These are phyloP conservation scores for Carcina quercana DNA, from an alignment of 2,888 invertebrate genomes.

Conservation along the genomic window DNA sequence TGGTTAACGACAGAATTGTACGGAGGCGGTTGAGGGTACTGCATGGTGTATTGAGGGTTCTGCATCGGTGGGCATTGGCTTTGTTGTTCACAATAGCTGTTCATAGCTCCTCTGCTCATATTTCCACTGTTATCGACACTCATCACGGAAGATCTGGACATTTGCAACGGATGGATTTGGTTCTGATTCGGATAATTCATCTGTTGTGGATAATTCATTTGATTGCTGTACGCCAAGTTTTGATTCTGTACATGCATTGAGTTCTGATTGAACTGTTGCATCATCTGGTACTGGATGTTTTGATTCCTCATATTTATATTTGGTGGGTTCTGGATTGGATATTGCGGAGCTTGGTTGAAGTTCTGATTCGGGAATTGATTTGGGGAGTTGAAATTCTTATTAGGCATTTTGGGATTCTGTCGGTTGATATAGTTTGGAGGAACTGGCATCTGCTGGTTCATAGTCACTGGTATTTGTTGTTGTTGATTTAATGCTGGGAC, in stretches of 20 bases:
- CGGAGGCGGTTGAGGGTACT: slow-evolving; percentile 58
- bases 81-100: slow-evolving; percentile 53
- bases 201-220: slow-evolving; percentile 49
- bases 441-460: slow-evolving; percentile 26
- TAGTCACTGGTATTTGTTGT: slow-evolving; percentile 8
- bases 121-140: slow-evolving; percentile 64
- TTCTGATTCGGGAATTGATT: slow-evolving; percentile 57
- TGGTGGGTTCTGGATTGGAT: slow-evolving; percentile 45
- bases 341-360: slow-evolving; percentile 45
- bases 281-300: slow-evolving; percentile 55
- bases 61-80: slow-evolving; percentile 39
- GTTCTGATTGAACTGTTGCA: slow-evolving; percentile 53
- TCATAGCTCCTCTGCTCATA: slow-evolving; percentile 53
- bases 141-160: slow-evolving; percentile 65
- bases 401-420: slow-evolving; percentile 44
- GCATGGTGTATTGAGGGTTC: slow-evolving; percentile 45
- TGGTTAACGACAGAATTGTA: slow-evolving; percentile 59
- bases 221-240: slow-evolving; percentile 45
- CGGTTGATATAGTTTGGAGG: slow-evolving; percentile 45
- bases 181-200: slow-evolving; percentile 46
- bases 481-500: slow-evolving; percentile 15
- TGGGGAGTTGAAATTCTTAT: slow-evolving; percentile 41
- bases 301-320: slow-evolving; percentile 44
- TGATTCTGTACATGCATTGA: slow-evolving; percentile 40
- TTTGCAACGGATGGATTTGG: slow-evolving; percentile 56